phyloP scores from a whole-genome alignment of 2,888 invertebrate species.

The Erebia palarica region DNA sequence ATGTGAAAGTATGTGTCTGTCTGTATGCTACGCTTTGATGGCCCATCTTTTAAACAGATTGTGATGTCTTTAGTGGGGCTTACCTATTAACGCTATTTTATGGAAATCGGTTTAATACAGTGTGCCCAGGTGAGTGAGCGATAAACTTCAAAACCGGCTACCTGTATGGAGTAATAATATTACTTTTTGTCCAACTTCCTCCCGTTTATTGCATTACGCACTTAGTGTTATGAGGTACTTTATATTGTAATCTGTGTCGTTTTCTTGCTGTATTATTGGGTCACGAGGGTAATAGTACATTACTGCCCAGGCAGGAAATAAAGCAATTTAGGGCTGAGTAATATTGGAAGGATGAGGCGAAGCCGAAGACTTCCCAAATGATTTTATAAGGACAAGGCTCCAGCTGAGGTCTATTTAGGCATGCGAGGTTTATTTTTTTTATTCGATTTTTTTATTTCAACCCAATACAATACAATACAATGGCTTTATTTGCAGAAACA shows the following conservation, averaged over 20 bases:
- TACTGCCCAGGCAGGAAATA: no score
- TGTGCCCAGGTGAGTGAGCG: background rate
- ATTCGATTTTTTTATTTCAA: no score
- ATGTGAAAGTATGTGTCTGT: no score
- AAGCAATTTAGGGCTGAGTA: no score
- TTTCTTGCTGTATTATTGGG: background rate
- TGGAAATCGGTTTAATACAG: background rate
- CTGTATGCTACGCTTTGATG: no score
- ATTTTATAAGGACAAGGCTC: no score
- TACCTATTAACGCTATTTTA: background rate
- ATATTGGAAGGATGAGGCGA: background rate
- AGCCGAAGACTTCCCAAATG: no score
- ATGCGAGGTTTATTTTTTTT: no score
- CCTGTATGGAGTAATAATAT: conserved; percentile 34
- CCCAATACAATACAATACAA: no score
- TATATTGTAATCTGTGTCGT: background rate
- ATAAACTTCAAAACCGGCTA: conserved; percentile 27
- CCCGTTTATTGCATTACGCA: conserved; percentile 28
- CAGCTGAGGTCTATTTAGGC: no score
- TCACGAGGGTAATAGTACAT: background rate
- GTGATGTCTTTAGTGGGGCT: background rate
- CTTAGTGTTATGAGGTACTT: conserved; percentile 16
- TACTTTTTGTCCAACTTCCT: conserved; percentile 16
- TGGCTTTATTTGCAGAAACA: no score
- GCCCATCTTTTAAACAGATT: no score